Base-by-base conservation (phyloP, 30 jellyfish, hydroid and myxozoan species). In the Turritopsis rubra region DNA sequence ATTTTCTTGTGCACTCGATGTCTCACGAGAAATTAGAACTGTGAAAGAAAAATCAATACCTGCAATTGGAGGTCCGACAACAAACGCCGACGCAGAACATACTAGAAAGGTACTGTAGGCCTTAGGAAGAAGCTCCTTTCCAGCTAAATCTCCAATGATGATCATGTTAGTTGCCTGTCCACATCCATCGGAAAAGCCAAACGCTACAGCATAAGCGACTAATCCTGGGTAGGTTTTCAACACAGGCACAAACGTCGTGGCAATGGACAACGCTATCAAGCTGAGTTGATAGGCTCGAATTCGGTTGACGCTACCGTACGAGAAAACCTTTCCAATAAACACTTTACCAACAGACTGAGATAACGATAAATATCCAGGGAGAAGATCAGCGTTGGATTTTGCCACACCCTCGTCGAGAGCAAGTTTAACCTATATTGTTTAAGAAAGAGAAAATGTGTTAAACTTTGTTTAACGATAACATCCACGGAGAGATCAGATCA, bases 21-120 rank as follows among this genome's bases (percentile, higher is more conserved):
- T n/a, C n/a, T n/a, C n/a, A n/a, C n/a, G n/a, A n/a, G n/a, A n/a
- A n/a, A n/a, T n/a, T n/a, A n/a, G n/a, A n/a, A n/a, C n/a, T n/a
- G 8, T 17, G 31, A 20, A 54, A 28, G 16, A 52, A 29, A 52
- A 52, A 81, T 8, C 26, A 95, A 13, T 73, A 90, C 97, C 97
- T 16, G 97, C 97, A 3, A 83, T 84, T 0, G 97, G 97, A n/a
- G 97, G 97, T 22, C 97, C 97, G 41, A 90, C 72, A 27, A 90
- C 88, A 79, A 85, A 90, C 53, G 95, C 89, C 8, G 97, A 89
- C 1, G 97, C 94, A 7, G 97, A 84, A 1, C 90, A 75, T 28
- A 83, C 65, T 18, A 84, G 81, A 79, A 90, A 85, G 28, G 90
- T 78, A 24, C 97, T 83, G 75, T 84, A 86, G 0, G 96, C 95